A percentile compares a stretch with the other conserved stretches of the same genome.
Evolutionary conservation across 2,888 invertebrate genomes (phyloP).

Genomic region (Pseudococcus jackbeardsleyi): DNA sequence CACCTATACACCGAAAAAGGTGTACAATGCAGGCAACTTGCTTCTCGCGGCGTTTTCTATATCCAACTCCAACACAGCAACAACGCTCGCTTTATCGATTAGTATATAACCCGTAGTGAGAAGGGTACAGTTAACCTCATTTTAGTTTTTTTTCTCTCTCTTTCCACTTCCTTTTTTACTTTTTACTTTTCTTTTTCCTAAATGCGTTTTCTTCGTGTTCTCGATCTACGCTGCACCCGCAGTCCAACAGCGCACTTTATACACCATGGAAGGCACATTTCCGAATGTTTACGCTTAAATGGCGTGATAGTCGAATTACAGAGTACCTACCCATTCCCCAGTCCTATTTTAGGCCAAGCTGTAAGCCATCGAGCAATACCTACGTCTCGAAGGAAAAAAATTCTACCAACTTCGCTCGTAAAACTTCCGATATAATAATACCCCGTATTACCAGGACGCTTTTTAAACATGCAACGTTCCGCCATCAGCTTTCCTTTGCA

Average conservation of each 20-base stretch:
- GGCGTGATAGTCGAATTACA: constrained; percentile 43
- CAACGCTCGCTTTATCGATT: constrained; percentile 48
- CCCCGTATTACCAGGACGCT: neutral
- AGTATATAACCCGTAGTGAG: neutral
- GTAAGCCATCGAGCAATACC: neutral
- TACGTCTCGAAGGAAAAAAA: constrained; percentile 1
- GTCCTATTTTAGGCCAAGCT: neutral
- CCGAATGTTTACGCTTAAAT: constrained; percentile 39
- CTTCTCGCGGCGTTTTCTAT: too few relatives aligned
- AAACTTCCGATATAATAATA: constrained; percentile 14
- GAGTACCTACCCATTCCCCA: neutral
- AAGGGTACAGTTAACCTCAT: constrained; percentile 51
- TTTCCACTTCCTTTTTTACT: neutral
- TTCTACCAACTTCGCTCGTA: constrained; percentile 12
- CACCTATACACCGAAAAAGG: constrained; percentile 40
- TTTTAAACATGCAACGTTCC: constrained; percentile 20
- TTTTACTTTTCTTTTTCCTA: neutral
- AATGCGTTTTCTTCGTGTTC: constrained; percentile 36
- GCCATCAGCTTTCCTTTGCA: neutral
- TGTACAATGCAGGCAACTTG: constrained; percentile 30
- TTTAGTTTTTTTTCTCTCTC: constrained; percentile 22
- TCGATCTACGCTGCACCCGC: too few relatives aligned
- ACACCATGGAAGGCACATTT: neutral
- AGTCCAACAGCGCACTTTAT: too few relatives aligned
- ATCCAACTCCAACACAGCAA: constrained; percentile 13